Evolutionary conservation across 2,888 invertebrate species (phyloP).

Genomic region (Ochropacha duplaris): DNA sequence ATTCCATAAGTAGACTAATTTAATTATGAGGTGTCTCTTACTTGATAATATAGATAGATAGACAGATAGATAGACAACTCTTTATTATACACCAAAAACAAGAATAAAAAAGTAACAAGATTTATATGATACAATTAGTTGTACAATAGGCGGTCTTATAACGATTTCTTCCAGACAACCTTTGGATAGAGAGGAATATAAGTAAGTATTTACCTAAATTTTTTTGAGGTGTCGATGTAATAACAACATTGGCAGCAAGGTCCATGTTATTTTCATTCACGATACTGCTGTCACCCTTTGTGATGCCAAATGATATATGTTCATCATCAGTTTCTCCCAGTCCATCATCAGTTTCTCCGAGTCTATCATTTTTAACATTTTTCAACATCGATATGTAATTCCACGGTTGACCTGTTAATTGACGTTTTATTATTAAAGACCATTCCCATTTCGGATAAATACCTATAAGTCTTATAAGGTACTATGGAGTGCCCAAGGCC

Average conservation of each 20-base stretch:
- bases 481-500: not conserved
- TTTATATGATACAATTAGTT: no score
- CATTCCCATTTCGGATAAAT: not conserved
- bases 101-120: no score
- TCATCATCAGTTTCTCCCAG: slow-evolving; percentile 34
- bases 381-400: slow-evolving; percentile 47
- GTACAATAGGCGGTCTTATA: no score
- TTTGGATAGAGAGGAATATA: no score
- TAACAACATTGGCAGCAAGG: slow-evolving; percentile 41
- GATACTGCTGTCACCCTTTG: slow-evolving; percentile 40
- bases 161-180: no score
- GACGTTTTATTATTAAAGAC: not conserved
- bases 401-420: slow-evolving; percentile 54
- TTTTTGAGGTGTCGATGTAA: slow-evolving; percentile 71
- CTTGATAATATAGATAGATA: no score
- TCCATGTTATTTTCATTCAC: slow-evolving; percentile 46
- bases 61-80: no score
- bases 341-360: slow-evolving; percentile 30
- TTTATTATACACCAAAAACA: no score
- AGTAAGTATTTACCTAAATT: slow-evolving; percentile 21
- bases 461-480: not conserved
- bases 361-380: slow-evolving; percentile 33
- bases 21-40: not conserved
- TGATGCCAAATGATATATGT: slow-evolving; percentile 35
- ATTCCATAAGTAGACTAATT: not conserved